Evolutionary conservation across 2,113 vertebrate species (phyloP), one percentile per base, ranked within the genome.

Genomic region (Nothocercus julius): DNA sequence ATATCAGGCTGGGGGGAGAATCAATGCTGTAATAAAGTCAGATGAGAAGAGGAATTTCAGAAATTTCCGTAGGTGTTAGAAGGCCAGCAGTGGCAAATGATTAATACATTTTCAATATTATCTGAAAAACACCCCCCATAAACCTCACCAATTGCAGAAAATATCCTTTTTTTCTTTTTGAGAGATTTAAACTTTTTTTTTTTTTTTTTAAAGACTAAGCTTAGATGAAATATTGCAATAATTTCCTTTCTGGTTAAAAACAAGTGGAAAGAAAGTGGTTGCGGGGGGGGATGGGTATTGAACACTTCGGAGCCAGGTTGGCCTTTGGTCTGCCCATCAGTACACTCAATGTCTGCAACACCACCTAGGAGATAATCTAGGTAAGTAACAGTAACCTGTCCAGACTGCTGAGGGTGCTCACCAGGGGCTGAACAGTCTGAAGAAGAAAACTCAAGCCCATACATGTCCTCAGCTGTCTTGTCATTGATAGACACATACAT

Each of bases 41-140:
- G 79, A 67, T 30, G 16, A 85, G 56, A 81, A 95, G 70, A 96
- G 16, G 64, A 81, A 87, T n/a, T 58, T 95, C 85, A 96, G 96
- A 82, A 95, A 86, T 89, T 92, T 91, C 77, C 59, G 56, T 51
- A 69, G 51, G 25, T 84, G 56, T 88, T 62, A 78, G 87, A 73
- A 86, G 54, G 87, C 5, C 87, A 38, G 27, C 54, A 54, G 4
- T 58, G 24, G 24, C n/a, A 72, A 74, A 72, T 93, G 80, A 63
- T 90, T 64, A 96, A 89, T 69, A 97, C 96, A 87, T 85, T 96
- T 97, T 94, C 78, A 91, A 28, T n/a, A 87, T 30, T 66, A 32
- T 24, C 49, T 93, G 58, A 94, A 93, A 87, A 51, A 97, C 9
- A 24, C 22, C 19, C 14, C 45, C 45, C 49, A 47, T 19, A 44